These are phyloP conservation scores for Oryzias dopingdopingensis DNA, from an alignment of 2,797 vertebrate genomes.

Conservation along the genomic window DNA sequence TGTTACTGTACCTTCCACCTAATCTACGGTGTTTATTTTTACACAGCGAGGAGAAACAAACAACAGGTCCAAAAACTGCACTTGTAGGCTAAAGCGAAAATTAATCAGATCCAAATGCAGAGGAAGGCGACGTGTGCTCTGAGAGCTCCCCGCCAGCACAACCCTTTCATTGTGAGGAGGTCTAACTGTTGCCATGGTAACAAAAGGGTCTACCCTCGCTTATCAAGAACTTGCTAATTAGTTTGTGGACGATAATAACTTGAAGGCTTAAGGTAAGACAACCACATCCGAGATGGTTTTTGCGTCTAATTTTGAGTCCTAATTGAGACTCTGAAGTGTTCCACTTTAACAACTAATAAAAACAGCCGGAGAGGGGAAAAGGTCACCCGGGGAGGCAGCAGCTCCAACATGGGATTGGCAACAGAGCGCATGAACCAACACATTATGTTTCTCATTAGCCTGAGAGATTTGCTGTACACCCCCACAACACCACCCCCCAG, in stretches of 20 bases:
- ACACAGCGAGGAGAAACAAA: neutral
- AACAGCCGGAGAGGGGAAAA: constrained; percentile 14
- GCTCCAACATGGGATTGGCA: constrained; percentile 11
- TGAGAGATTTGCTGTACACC: neutral
- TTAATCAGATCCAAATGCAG: constrained; percentile 28
- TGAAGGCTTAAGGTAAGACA: constrained; percentile 65
- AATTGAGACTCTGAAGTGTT: constrained; percentile 56
- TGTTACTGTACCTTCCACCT: no score
- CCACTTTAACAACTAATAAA: constrained; percentile 34
- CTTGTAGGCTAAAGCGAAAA: constrained; percentile 22
- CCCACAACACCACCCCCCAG: neutral
- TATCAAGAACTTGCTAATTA: constrained; percentile 70
- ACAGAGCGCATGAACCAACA: neutral
- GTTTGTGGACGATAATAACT: constrained; percentile 72
- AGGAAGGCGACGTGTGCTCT: constrained; percentile 6
- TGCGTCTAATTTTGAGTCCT: constrained; percentile 56
- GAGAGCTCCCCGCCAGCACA: constrained; percentile 32
- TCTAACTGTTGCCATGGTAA: constrained; percentile 64
- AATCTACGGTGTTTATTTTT: no score
- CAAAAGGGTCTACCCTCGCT: constrained; percentile 43
- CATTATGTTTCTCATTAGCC: constrained; percentile 1
- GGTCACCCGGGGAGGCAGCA: constrained; percentile 18
- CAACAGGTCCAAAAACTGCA: neutral
- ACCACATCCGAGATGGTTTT: constrained; percentile 50
- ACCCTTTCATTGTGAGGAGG: constrained; percentile 49